phyloP scores from a whole-genome alignment of 2,888 invertebrate species.

The Nomada fabriciana region DNA sequence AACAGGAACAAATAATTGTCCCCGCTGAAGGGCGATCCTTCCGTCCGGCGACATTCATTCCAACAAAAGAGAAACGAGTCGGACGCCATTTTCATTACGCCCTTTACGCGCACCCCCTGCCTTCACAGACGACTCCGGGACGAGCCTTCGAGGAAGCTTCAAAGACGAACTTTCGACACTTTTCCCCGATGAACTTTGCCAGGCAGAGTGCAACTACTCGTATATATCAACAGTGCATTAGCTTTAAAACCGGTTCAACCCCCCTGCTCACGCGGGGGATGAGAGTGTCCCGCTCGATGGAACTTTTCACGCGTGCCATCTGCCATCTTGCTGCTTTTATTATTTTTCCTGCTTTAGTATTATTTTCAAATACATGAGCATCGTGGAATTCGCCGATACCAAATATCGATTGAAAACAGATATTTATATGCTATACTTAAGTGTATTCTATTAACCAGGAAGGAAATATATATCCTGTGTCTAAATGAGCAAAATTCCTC shows the following conservation, averaged over 20 bases:
- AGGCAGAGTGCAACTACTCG: slow-evolving; percentile 29
- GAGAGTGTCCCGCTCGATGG: slow-evolving; percentile 7
- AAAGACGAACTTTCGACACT: slow-evolving; percentile 51
- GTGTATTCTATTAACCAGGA: too few relatives aligned
- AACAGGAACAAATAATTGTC: slow-evolving; percentile 41
- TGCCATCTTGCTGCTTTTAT: background rate
- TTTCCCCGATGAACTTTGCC: slow-evolving; percentile 39
- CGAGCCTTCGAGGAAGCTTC: slow-evolving; percentile 26
- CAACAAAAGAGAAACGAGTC: slow-evolving; percentile 26
- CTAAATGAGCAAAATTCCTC: too few relatives aligned
- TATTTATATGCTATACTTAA: too few relatives aligned
- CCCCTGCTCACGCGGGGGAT: background rate
- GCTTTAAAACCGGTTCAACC: slow-evolving; percentile 24
- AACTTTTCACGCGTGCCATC: slow-evolving; percentile 15
- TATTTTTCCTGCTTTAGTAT: too few relatives aligned
- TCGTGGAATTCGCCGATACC: too few relatives aligned
- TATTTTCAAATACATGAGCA: too few relatives aligned
- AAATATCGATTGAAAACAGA: too few relatives aligned
- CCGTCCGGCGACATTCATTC: slow-evolving; percentile 28
- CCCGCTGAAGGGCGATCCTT: slow-evolving; percentile 21
- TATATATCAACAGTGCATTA: slow-evolving; percentile 46
- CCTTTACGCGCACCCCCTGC: slow-evolving; percentile 29
- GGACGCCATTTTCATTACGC: slow-evolving; percentile 54
- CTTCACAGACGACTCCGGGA: slow-evolving; percentile 13
- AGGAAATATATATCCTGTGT: too few relatives aligned